These are phyloP conservation scores for Chionodraco myersi DNA, from an alignment of 2,113 vertebrate genomes.

Conservation along the genomic window DNA sequence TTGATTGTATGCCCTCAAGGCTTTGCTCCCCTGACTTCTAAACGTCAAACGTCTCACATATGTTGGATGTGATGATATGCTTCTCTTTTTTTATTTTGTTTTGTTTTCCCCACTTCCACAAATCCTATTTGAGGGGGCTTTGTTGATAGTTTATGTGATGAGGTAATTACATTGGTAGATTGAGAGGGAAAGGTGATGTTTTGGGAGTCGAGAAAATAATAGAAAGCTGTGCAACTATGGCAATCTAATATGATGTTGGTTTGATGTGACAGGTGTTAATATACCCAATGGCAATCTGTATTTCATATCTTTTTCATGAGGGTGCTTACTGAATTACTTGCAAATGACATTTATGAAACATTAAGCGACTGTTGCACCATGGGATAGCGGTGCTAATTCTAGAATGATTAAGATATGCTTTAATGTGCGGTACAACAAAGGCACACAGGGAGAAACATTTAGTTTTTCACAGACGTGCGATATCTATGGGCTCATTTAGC, in stretches of 20 bases:
- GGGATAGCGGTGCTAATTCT: constrained; percentile 46
- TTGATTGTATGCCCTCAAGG: constrained; percentile 87
- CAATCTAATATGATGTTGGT: constrained; percentile 64
- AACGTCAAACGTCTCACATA: constrained; percentile 76
- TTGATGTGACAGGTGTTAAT: constrained; percentile 78
- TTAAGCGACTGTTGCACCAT: constrained; percentile 57
- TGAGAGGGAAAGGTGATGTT: constrained; percentile 65
- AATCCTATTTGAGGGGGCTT: constrained; percentile 68
- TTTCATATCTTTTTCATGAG: constrained; percentile 74
- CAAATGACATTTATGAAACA: constrained; percentile 76
- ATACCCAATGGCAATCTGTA: constrained; percentile 73
- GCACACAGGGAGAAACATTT: constrained; percentile 18
- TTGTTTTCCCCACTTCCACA: constrained; percentile 55
- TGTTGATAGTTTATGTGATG: constrained; percentile 73
- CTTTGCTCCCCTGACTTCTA: constrained; percentile 83
- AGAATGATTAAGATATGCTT: constrained; percentile 53
- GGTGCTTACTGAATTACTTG: constrained; percentile 74
- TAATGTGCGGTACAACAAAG: constrained; percentile 39
- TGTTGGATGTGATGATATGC: constrained; percentile 73
- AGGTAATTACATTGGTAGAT: constrained; percentile 75
- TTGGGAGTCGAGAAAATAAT: constrained; percentile 66
- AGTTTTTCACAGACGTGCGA: constrained; percentile 56
- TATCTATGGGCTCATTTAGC: constrained; percentile 46
- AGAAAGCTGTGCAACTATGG: constrained; percentile 63
- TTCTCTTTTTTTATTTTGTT: constrained; percentile 67